A percentile compares a stretch with the other conserved stretches of the same genome.
These are phyloP conservation scores for Eubasilissa splendida DNA, from an alignment of 2,888 invertebrate genomes.

Conservation along the genomic window DNA sequence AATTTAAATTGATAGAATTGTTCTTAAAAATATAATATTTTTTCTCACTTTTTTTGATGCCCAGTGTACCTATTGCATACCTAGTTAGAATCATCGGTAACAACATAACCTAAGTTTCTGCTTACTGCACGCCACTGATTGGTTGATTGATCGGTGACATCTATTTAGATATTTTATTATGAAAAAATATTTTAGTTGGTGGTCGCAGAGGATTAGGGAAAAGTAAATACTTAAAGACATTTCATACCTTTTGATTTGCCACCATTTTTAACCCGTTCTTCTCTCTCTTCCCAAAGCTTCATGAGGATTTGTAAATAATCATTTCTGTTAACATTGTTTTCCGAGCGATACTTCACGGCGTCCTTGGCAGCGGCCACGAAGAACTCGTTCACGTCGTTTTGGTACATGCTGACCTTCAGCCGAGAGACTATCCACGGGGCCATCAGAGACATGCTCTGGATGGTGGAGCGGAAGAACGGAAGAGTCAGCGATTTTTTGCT, in stretches of 20 bases:
- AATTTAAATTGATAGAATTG: too few relatives aligned
- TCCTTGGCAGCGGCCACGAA: constrained; percentile 51
- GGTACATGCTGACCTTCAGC: constrained; percentile 56
- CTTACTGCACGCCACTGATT: too few relatives aligned
- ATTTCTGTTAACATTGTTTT: constrained; percentile 46
- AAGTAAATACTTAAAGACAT: background rate
- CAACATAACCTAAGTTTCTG: too few relatives aligned
- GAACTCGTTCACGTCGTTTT: constrained; percentile 56
- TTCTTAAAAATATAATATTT: too few relatives aligned
- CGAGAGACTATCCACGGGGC: constrained; percentile 53
- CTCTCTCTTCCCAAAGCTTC: constrained; percentile 55
- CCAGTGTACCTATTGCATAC: too few relatives aligned
- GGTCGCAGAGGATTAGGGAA: too few relatives aligned
- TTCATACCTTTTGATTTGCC: constrained; percentile 46
- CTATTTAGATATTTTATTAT: too few relatives aligned
- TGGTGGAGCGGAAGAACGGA: constrained; percentile 52
- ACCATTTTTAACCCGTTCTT: constrained; percentile 33
- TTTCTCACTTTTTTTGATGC: too few relatives aligned
- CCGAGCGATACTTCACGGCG: constrained; percentile 46
- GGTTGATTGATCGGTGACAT: too few relatives aligned
- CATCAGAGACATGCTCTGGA: constrained; percentile 55
- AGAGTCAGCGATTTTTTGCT: constrained; percentile 59
- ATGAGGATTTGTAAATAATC: constrained; percentile 55
- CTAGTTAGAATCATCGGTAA: too few relatives aligned
- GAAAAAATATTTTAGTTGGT: too few relatives aligned